Conservation (phyloP, 2,888 invertebrate genomes). For the Spodoptera exigua region DNA sequence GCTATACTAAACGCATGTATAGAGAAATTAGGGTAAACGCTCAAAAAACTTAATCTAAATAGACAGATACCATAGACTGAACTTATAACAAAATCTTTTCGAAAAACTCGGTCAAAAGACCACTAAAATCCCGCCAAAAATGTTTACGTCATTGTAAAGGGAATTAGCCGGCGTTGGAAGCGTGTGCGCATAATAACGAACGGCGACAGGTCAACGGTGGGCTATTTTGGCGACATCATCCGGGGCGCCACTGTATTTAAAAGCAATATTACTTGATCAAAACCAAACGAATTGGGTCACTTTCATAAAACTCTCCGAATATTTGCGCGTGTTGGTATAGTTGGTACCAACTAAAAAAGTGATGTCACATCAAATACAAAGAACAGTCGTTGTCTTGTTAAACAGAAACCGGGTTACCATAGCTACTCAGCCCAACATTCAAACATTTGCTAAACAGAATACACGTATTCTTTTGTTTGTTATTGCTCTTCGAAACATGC, state of each 20-base stretch:
- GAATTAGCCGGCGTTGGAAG: constrained; percentile 32
- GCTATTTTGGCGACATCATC: constrained; percentile 58
- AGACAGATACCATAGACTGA: no score
- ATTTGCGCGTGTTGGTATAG: constrained; percentile 6
- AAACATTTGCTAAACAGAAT: no score
- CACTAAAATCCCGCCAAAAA: constrained; percentile 32
- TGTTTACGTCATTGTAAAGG: constrained; percentile 35
- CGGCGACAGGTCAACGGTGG: constrained; percentile 57
- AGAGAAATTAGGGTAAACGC: no score
- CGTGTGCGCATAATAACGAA: constrained; percentile 47
- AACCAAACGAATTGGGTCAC: constrained; percentile 50
- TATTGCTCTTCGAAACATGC: no score
- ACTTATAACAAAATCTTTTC: no score
- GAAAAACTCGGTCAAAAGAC: neutral
- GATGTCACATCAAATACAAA: constrained; percentile 18
- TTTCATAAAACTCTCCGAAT: constrained; percentile 42
- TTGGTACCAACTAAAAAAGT: constrained; percentile 1
- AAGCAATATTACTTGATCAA: constrained; percentile 54
- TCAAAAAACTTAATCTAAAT: no score
- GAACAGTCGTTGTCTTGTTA: neutral
- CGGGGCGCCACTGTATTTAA: constrained; percentile 55
- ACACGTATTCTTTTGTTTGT: no score
- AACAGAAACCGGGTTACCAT: neutral
- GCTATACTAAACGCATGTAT: no score
- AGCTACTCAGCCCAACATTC: neutral